These are phyloP conservation scores for Ciconia stormi DNA, from an alignment of 2,113 vertebrate genomes.

Conservation along the genomic window DNA sequence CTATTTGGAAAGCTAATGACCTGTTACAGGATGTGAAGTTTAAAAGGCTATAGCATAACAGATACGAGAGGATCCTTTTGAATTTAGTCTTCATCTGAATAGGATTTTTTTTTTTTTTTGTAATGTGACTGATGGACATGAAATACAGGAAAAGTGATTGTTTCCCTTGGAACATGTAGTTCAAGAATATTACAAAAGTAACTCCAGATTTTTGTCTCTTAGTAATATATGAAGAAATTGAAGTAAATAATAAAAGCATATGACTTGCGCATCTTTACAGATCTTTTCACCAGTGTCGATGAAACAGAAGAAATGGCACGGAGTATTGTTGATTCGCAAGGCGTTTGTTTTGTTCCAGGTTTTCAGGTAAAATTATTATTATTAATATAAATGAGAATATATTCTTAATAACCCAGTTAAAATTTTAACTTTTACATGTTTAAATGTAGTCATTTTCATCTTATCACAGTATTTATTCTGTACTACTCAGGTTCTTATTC, in stretches of 20 bases:
- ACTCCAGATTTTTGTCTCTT: background rate
- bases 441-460: background rate
- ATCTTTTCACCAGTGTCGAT: constrained; percentile 85
- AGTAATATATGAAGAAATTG: background rate
- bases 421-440: background rate
- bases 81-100: background rate
- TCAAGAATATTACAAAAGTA: background rate
- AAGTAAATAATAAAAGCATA: background rate
- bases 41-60: background rate
- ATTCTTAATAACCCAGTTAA: background rate
- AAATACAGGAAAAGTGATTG: background rate
- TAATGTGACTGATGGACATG: background rate
- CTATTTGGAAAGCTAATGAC: background rate
- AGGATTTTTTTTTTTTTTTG: background rate
- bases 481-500: background rate
- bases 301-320: constrained; percentile 88
- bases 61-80: background rate
- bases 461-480: background rate
- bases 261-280: constrained; percentile 69
- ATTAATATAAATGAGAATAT: background rate
- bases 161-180: background rate
- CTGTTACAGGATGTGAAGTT: background rate
- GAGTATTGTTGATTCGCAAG: constrained; percentile 85
- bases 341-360: constrained; percentile 94
- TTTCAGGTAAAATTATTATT: constrained; percentile 82